These are phyloP conservation scores for Plusia festucae DNA, from an alignment of 2,888 invertebrate genomes.

Conservation along the genomic window DNA sequence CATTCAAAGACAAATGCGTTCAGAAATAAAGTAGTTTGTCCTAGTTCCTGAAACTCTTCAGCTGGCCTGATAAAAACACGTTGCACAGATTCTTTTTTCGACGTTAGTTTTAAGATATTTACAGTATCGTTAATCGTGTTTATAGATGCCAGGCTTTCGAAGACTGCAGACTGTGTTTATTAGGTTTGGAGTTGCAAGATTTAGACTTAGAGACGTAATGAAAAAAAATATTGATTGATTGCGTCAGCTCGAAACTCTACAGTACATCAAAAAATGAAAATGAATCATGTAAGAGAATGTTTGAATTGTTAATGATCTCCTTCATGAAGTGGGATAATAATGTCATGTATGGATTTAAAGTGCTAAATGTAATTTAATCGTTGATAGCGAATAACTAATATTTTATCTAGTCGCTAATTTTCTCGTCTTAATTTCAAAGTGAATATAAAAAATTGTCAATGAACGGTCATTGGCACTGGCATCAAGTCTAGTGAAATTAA, in stretches of 20 bases:
- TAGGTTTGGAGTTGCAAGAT: neutral
- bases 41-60: slow-evolving; percentile 52
- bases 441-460: slow-evolving; percentile 43
- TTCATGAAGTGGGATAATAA: no score
- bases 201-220: neutral
- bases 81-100: slow-evolving; percentile 62
- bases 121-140: slow-evolving; percentile 68
- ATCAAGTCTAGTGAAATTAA: slow-evolving; percentile 65
- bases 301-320: no score
- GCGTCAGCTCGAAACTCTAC: neutral
- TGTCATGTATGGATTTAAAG: no score
- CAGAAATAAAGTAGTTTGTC: slow-evolving; percentile 56
- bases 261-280: neutral
- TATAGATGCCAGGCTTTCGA: slow-evolving; percentile 57
- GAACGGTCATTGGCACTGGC: slow-evolving; percentile 69
- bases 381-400: neutral
- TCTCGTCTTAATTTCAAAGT: slow-evolving; percentile 14
- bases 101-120: slow-evolving; percentile 60
- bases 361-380: neutral
- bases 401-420: neutral
- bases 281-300: no score
- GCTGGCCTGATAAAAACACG: slow-evolving; percentile 51
- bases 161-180: slow-evolving; percentile 43
- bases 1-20: slow-evolving; percentile 37
- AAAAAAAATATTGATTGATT: neutral